Evolutionary conservation across 2,113 vertebrate species (phyloP), one percentile per base, ranked within the genome.

Genomic region (Bubo bubo): DNA sequence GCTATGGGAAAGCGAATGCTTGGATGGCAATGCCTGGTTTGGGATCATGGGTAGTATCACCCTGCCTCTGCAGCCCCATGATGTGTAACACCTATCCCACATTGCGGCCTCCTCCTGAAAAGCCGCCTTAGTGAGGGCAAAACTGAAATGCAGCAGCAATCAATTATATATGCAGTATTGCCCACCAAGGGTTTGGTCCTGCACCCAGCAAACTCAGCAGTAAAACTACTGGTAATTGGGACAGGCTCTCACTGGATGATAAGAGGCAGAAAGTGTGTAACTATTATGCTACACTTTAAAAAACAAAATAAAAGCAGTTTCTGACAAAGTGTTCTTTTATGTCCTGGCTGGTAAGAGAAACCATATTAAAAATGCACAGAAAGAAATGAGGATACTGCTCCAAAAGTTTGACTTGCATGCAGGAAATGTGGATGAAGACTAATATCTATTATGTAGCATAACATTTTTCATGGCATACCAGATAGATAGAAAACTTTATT

Each of bases 71-170:
- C 15, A 23, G 13, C 60, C 28, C 20, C 22, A 39, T 5, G 4
- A 9, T 2, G 0, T 8, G 34, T 43, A 27, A 35, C 28, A n/a
- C 14, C 15, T 26, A 41, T 60, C 43, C 82, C 34, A 4, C 20
- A 34, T 30, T 9, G 1, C 1, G 10, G 45, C 56, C 60, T 27
- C 8, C 39, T 80, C 76, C 62, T 45, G 53, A 68, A 37, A 47
- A 55, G 16, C 59, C 60, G 47, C 60, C 92, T 95, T 55, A 70
- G 59, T 43, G 56, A 85, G 90, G 93, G 95, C 28, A 88, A 95
- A 96, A 80, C 86, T 73, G 63, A 96, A 97, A 79, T 37, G 20
- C 37, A 96, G 74, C 37, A 64, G 86, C 84, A 95, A 79, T 72
- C 77, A 97, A 64, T 72, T 84, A 58, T 49, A 22, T 74, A 9